Percentiles rank a stretch among this genome's conserved stretches.
phyloP scores from a whole-genome alignment of 2,113 vertebrate genomes.

The Micronisus gabar region DNA sequence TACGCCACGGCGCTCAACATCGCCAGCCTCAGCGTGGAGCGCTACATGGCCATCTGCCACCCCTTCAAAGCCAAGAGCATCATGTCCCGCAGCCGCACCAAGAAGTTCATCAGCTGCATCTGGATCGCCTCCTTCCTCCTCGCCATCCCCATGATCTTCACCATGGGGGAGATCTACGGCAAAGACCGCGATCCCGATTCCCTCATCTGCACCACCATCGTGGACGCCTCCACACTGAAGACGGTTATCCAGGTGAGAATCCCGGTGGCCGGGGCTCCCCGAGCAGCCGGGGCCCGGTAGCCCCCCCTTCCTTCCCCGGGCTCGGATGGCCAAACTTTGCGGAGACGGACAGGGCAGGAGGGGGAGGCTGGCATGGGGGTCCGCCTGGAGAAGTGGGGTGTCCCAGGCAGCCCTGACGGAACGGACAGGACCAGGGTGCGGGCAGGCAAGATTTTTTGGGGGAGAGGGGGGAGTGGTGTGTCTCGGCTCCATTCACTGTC shows the following conservation, averaged over 20 bases:
- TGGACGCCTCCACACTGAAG: slow-evolving; percentile 79
- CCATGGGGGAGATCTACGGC: slow-evolving; percentile 84
- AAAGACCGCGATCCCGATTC: slow-evolving; percentile 58
- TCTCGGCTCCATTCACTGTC: background rate
- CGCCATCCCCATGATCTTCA: slow-evolving; percentile 89
- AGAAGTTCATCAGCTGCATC: slow-evolving; percentile 91
- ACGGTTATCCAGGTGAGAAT: slow-evolving; percentile 87
- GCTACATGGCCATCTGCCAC: slow-evolving; percentile 97
- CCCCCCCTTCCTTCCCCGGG: no score
- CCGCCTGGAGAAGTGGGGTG: background rate
- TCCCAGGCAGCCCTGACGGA: background rate
- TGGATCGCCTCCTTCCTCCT: slow-evolving; percentile 89
- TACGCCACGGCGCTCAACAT: slow-evolving; percentile 95
- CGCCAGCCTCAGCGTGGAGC: slow-evolving; percentile 90
- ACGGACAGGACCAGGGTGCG: fast-evolving
- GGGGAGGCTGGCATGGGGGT: background rate
- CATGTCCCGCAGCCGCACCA: slow-evolving; percentile 95
- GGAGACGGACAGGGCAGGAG: background rate
- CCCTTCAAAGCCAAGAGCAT: slow-evolving; percentile 96
- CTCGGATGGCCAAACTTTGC: background rate
- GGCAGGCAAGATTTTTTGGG: no score
- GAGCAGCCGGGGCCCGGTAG: no score
- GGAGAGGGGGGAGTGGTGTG: fast-evolving
- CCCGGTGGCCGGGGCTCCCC: no score
- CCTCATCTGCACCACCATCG: slow-evolving; percentile 84